Conservation (phyloP, 2,888 invertebrate species). For the Caprella mutica region DNA sequence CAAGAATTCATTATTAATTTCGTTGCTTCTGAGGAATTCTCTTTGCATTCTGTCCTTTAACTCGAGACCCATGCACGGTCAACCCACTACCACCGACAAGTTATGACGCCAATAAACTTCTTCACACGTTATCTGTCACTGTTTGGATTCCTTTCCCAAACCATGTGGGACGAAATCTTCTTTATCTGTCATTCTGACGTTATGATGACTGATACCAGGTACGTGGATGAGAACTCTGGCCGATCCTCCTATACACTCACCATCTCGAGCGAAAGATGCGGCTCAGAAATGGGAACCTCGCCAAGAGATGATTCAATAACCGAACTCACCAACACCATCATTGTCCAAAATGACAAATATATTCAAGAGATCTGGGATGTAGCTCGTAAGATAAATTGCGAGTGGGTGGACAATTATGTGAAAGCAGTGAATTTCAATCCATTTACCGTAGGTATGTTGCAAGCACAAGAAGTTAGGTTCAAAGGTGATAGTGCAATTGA, state of each 20-base stretch:
- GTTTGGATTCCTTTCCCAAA: too few species aligned
- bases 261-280: conserved; percentile 36
- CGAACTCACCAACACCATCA: conserved; percentile 33
- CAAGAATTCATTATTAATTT: too few species aligned
- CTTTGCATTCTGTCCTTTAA: too few species aligned
- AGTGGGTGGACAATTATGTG: conserved; percentile 35
- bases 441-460: conserved; percentile 35
- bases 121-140: too few species aligned
- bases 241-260: conserved; percentile 34
- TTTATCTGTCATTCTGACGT: conserved; percentile 11
- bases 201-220: conserved; percentile 33
- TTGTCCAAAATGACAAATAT: conserved; percentile 34
- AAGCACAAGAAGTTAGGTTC: conserved; percentile 34
- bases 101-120: too few species aligned
- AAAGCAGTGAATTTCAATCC: conserved; percentile 35
- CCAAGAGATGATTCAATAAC: not conserved
- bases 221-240: conserved; percentile 35
- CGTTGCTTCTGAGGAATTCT: too few species aligned
- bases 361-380: conserved; percentile 36
- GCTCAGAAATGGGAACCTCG: conserved; percentile 31
- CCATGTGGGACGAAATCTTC: too few species aligned
- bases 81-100: too few species aligned
- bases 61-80: too few species aligned
- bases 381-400: conserved; percentile 36
- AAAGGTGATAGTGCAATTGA: conserved; percentile 39